Conservation (phyloP, 2,888 invertebrate genomes). For the Maniola hyperantus region DNA sequence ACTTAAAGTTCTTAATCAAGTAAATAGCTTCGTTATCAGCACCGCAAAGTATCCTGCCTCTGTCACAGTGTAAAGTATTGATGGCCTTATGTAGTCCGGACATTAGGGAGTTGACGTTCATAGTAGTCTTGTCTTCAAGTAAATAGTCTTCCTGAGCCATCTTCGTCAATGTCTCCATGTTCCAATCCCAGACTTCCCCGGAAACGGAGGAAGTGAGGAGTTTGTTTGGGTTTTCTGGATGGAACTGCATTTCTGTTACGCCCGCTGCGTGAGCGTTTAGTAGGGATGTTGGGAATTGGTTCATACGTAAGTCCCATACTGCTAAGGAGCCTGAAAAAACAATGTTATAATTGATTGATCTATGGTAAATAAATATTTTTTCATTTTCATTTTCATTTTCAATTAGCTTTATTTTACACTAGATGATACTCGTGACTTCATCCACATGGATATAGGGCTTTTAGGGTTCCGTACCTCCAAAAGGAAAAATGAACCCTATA, state of each 20-base stretch:
- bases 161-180: constrained; percentile 82
- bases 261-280: constrained; percentile 89
- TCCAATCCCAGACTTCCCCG: constrained; percentile 96
- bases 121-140: constrained; percentile 85
- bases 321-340: constrained; percentile 86
- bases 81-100: constrained; percentile 89
- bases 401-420: too few species aligned
- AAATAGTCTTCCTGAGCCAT: constrained; percentile 82
- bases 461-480: too few species aligned
- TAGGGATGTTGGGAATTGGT: constrained; percentile 91
- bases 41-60: constrained; percentile 89
- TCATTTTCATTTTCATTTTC: too few species aligned
- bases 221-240: constrained; percentile 92
- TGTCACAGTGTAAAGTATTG: constrained; percentile 91
- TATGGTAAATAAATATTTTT: too few species aligned
- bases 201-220: constrained; percentile 90
- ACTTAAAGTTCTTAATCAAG: constrained; percentile 85
- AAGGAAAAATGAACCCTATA: too few species aligned
- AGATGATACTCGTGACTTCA: too few species aligned
- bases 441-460: too few species aligned
- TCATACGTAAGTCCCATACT: constrained; percentile 94
- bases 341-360: too few species aligned
- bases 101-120: constrained; percentile 89
- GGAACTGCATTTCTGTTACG: constrained; percentile 94
- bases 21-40: constrained; percentile 95